Evolutionary conservation across 2,888 invertebrate species (phyloP).

Genomic region (Escarpia spicata): DNA sequence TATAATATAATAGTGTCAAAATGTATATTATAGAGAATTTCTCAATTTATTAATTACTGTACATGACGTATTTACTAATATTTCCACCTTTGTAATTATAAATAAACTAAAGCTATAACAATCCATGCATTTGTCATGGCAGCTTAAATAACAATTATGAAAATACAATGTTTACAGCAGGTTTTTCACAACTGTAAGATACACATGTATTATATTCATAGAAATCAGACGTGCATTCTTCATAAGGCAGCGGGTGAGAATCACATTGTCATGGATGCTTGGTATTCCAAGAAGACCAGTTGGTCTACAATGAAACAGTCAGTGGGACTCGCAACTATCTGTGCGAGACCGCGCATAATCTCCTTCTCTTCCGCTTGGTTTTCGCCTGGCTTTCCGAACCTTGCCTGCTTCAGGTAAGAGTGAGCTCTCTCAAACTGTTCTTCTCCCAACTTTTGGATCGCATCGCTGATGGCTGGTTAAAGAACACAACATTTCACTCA

Average conservation of each 20-base stretch:
- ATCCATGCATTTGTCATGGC: neutral
- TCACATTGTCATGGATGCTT: slow-evolving; percentile 34
- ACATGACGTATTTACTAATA: no score
- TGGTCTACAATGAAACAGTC: slow-evolving; percentile 65
- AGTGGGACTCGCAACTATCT: slow-evolving; percentile 58
- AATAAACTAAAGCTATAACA: no score
- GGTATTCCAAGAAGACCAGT: slow-evolving; percentile 62
- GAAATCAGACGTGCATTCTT: neutral
- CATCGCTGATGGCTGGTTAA: slow-evolving; percentile 54
- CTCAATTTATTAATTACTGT: no score
- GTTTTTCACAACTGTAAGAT: neutral
- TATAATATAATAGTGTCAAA: no score
- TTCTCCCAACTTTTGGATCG: slow-evolving; percentile 56
- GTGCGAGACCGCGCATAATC: slow-evolving; percentile 58
- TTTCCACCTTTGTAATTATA: no score
- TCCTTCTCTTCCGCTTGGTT: slow-evolving; percentile 52
- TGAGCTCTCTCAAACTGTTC: slow-evolving; percentile 60
- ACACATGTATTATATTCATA: neutral
- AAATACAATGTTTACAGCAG: neutral
- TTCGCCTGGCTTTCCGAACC: slow-evolving; percentile 44
- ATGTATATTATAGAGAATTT: no score
- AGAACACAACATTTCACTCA: slow-evolving; percentile 28
- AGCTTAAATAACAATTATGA: neutral
- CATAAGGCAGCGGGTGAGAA: neutral
- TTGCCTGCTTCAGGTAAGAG: slow-evolving; percentile 56